Evolutionary conservation across 64 coral and sea anemone genomes (phyloP), one percentile per base, ranked within the genome.

Genomic region (Exaiptasia diaphana): DNA sequence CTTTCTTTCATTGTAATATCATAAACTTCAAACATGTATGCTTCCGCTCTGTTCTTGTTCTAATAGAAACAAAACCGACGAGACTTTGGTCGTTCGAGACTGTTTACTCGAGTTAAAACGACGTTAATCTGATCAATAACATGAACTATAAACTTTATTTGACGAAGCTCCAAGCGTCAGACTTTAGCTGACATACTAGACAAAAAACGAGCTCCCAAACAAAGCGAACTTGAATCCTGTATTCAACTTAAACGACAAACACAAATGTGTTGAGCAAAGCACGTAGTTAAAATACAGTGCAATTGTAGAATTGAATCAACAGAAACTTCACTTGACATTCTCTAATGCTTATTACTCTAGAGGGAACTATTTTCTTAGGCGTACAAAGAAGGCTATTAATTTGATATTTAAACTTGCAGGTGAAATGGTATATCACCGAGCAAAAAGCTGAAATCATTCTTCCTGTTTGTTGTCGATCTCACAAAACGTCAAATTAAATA

Each of bases 311-410:
- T 74, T 49, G 26, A 74, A 35, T 33, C 30, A 65, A 65, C 61
- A 65, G 4, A 65, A 24, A 61, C 57, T 35, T 37, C 32, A 65
- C 61, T 35, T 65, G 61, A 65, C 61, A 65, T 35, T 65, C n/a
- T 65, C 30, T 35, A 37, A 65, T 65, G 61, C 61, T 74, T 25
- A 39, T 54, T 74, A 85, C 60, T 70, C 42, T 41, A 85, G 68
- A 85, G 82, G 82, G 74, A 85, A 52, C 42, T 56, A 74, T 60
- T 85, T 85, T 60, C 69, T 28, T 55, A 30, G 45, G 32, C 28
- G 68, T 37, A 85, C 59, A 74, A 85, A 85, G 82, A 69, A 75
- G 74, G 53, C 82, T 75, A 75, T 75, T 75, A 85, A 85, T 32
- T 85, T 54, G 82, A 85, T 85, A 85, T 67, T 71, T 69, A 85